Evolutionary conservation across 2,113 vertebrate genomes (phyloP), one percentile per base, ranked within the genome.

Genomic region (Madoqua kirkii): DNA sequence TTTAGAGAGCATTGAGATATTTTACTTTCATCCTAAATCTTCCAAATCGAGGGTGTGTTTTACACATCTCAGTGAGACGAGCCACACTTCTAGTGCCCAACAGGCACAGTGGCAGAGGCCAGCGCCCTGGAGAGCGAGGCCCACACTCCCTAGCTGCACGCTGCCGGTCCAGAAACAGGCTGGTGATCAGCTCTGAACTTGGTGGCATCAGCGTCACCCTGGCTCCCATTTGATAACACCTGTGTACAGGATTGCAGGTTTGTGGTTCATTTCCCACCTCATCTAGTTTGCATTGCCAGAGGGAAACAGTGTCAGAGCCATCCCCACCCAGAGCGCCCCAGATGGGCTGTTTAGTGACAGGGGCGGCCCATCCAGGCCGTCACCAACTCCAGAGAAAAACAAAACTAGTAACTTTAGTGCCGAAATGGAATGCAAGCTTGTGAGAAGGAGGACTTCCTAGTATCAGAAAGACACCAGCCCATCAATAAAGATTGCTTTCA

Each of bases 121-220:
- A 7, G n/a, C 3, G 0, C 0, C 1, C 16, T n/a, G 12, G 36
- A 59, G 17, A n/a, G 12, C 7, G 29, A 23, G 17, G n/a, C 33
- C 50, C 27, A 6, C 54, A 19, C 17, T 8, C 40, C 76, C 60
- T 45, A 40, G 1, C 19, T 3, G 4, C 36, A 57, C 5, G 16
- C 59, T 57, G 19, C 40, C 17, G 2, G 31, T 59, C 52, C 59
- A 27, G 36, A 29, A 55, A 43, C 85, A 36, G 10, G 2, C 43
- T 83, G 62, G 2, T 15, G 17, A 25, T 89, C 8, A 36, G 29
- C 89, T 76, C 86, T 36, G 89, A 43, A 50, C 27, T 17, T 9
- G 43, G 14, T 45, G 64, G 29, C 54, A 40, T 8, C 57, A 43
- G 0, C 17, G 5, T 59, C 93, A 10, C 64, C 86, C 55, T 14